Evolutionary conservation across 1,140 invertebrate species (phyloP).

Genomic region (Himalopsyche phryganea): DNA sequence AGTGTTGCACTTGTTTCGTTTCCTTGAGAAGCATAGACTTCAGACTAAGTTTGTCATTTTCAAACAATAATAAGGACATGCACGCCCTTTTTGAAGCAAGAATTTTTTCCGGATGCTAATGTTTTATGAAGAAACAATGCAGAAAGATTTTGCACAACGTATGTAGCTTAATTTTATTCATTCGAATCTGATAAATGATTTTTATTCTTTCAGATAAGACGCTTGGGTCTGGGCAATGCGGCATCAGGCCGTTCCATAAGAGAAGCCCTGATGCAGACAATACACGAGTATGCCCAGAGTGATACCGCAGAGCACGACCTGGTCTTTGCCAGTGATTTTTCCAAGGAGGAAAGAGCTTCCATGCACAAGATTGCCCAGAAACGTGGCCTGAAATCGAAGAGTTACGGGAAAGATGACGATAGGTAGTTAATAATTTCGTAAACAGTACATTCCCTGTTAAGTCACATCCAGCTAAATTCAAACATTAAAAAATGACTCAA

Average conservation of each 20-base stretch:
- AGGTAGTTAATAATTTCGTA: constrained; percentile 24
- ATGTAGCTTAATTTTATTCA: no score
- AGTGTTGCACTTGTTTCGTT: no score
- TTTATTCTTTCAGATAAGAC: constrained; percentile 38
- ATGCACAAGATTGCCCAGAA: constrained; percentile 58
- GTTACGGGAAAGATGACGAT: constrained; percentile 52
- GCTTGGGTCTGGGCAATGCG: constrained; percentile 47
- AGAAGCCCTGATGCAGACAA: constrained; percentile 40
- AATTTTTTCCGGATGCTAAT: no score
- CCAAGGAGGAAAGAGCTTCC: constrained; percentile 64
- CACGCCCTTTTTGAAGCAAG: no score
- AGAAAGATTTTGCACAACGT: no score
- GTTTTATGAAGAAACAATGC: no score
- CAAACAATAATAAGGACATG: no score
- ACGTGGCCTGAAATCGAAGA: constrained; percentile 55
- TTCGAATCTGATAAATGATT: no score
- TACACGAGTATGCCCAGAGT: constrained; percentile 51
- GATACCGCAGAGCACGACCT: constrained; percentile 56
- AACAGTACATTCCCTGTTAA: no score
- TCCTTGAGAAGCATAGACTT: no score
- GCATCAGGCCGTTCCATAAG: constrained; percentile 40
- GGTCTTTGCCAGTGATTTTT: constrained; percentile 67
- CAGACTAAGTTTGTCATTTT: no score
- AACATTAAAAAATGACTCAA: neutral
- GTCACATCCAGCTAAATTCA: neutral